Evolutionary conservation across 2,797 vertebrate genomes (phyloP).

Genomic region (Hyperoplus lanceolatus): DNA sequence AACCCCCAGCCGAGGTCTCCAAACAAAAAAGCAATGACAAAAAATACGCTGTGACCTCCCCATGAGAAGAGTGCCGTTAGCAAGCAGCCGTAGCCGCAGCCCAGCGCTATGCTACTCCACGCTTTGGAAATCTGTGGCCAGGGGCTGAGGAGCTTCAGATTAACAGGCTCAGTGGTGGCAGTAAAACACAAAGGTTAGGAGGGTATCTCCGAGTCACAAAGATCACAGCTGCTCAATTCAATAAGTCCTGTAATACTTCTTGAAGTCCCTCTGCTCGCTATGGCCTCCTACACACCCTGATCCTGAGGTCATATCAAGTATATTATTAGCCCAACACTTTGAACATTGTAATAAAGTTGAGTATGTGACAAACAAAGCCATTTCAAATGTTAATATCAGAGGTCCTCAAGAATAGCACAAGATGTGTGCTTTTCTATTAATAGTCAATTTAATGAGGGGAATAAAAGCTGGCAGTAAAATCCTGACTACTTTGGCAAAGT

Average conservation of each 20-base stretch:
- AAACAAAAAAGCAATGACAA: constrained; percentile 61
- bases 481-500: constrained; percentile 12
- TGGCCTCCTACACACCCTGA: background rate
- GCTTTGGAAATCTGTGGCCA: constrained; percentile 12
- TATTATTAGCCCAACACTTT: background rate
- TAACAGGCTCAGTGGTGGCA: constrained; percentile 37
- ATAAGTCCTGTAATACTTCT: background rate
- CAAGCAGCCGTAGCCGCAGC: background rate
- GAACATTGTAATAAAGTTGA: background rate
- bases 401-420: background rate
- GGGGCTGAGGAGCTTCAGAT: constrained; percentile 12
- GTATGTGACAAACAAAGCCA: background rate
- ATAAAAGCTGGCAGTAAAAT: constrained; percentile 10
- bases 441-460: background rate
- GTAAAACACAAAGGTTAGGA: constrained; percentile 1
- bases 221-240: constrained; percentile 6
- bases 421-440: background rate
- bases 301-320: too few species aligned
- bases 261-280: background rate
- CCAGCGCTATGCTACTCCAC: background rate
- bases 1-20: constrained; percentile 39
- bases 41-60: constrained; percentile 38
- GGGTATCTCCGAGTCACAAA: constrained; percentile 13
- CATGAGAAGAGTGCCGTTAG: constrained; percentile 31
- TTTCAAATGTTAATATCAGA: background rate